These are phyloP conservation scores for Vultur gryphus DNA, from an alignment of 2,797 vertebrate species.

Conservation along the genomic window DNA sequence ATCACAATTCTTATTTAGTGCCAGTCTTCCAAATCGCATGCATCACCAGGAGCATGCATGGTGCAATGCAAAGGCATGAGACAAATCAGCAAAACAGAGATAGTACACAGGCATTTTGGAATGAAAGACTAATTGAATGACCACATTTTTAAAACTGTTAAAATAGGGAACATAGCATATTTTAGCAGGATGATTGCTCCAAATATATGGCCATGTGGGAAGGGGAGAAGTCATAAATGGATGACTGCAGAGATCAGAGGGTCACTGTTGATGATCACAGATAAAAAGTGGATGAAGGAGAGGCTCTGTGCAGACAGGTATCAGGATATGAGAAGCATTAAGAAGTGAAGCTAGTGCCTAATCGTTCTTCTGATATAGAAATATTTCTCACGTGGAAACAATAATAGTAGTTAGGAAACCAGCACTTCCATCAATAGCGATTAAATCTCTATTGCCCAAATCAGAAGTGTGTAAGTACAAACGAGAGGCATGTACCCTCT, in stretches of 20 bases:
- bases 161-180: neutral
- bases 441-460: neutral
- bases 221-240: neutral
- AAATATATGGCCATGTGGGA: neutral
- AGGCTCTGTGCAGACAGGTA: neutral
- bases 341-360: neutral
- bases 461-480: neutral
- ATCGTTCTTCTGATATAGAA: neutral
- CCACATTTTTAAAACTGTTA: neutral
- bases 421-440: neutral
- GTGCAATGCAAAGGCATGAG: neutral
- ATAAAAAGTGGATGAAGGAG: neutral
- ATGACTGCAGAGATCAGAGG: neutral
- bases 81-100: neutral
- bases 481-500: neutral
- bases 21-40: neutral
- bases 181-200: neutral
- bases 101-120: neutral
- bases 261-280: neutral
- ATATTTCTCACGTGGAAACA: neutral
- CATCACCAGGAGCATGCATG: accelerated
- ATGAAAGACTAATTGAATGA: neutral
- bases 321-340: neutral
- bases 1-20: neutral
- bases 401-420: neutral